Evolutionary conservation across 2,113 vertebrate species (phyloP).

Genomic region (Numenius arquata): DNA sequence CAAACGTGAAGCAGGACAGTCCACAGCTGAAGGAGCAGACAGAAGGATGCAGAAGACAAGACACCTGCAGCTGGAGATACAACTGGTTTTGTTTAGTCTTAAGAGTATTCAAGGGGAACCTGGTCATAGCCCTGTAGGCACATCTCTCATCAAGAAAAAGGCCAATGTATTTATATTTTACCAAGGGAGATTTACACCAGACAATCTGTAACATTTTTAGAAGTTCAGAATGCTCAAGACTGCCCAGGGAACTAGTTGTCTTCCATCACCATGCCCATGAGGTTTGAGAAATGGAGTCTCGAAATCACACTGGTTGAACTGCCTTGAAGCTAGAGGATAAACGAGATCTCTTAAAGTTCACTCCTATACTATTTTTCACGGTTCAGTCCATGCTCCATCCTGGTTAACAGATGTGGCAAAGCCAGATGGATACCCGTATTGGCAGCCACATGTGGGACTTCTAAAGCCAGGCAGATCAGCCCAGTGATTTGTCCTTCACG

Average conservation of each 20-base stretch:
- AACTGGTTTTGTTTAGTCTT: neutral
- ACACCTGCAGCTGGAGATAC: rapidly evolving
- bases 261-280: neutral
- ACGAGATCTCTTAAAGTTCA: neutral
- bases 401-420: neutral
- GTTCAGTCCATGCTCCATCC: neutral
- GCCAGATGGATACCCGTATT: rapidly evolving
- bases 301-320: neutral
- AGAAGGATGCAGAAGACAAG: neutral
- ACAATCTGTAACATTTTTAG: neutral
- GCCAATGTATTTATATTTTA: neutral
- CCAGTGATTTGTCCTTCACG: neutral
- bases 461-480: neutral
- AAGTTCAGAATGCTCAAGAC: neutral
- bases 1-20: neutral
- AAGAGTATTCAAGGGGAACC: neutral
- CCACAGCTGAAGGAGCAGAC: neutral
- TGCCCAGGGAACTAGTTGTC: neutral
- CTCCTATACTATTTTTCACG: neutral
- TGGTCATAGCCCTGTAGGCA: neutral
- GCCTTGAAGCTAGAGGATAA: neutral
- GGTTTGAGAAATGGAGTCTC: neutral
- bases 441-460: neutral
- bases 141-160: neutral
- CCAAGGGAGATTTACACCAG: neutral